phyloP scores from a whole-genome alignment of 1,140 invertebrate species.

The Wiebesia pumilae region DNA sequence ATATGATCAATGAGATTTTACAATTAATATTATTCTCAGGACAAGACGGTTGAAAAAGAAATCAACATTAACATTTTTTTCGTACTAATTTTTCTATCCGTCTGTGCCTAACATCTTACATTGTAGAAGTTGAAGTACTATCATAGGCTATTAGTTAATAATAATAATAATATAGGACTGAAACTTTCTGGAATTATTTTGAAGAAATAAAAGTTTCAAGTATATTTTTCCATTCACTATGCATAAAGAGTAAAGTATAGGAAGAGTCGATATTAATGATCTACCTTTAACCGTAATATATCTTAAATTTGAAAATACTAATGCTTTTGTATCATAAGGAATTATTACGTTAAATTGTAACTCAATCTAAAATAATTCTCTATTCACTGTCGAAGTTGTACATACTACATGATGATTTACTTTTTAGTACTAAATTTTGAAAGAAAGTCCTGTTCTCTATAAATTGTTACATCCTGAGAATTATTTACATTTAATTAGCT shows the following conservation, averaged over 20 bases:
- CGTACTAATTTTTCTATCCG: slow-evolving; percentile 10
- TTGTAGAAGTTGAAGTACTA: slow-evolving; percentile 34
- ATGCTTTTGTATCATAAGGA: not conserved
- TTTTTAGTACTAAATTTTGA: slow-evolving; percentile 24
- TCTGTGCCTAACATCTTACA: slow-evolving; percentile 1
- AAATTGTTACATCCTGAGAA: not conserved
- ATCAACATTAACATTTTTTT: slow-evolving; percentile 4
- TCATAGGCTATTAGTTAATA: slow-evolving; percentile 43
- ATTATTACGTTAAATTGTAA: slow-evolving; percentile 21
- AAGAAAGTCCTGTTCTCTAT: slow-evolving; percentile 34
- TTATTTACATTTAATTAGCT: not conserved
- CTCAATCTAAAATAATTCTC: slow-evolving; percentile 21
- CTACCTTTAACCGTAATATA: slow-evolving; percentile 18
- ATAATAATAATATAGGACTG: slow-evolving; percentile 21
- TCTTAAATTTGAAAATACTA: slow-evolving; percentile 20
- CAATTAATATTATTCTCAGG: slow-evolving; percentile 25
- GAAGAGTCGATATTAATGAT: slow-evolving; percentile 8
- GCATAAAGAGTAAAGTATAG: not conserved
- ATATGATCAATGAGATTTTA: slow-evolving; percentile 20
- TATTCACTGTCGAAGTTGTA: not conserved
- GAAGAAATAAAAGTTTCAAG: slow-evolving; percentile 25
- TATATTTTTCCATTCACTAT: not conserved
- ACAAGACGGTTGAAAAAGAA: slow-evolving; percentile 10
- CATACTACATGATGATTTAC: not conserved
- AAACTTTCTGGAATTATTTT: slow-evolving; percentile 16